phyloP scores from a whole-genome alignment of 2,888 invertebrate species.

The Spodoptera picta region DNA sequence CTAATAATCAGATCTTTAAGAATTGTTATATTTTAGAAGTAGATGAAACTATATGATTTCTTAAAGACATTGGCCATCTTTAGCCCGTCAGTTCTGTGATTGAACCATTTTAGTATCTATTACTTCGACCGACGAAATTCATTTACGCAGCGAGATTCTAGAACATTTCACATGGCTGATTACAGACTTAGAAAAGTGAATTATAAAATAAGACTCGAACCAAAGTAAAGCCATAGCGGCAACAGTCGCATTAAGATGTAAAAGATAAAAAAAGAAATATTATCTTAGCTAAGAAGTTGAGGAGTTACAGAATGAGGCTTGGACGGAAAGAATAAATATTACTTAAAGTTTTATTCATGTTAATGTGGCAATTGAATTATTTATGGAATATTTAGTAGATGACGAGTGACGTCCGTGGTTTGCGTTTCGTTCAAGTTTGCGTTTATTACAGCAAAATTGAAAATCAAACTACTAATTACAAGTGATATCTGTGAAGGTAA shows the following conservation, averaged over 20 bases:
- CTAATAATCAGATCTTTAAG: too few species aligned
- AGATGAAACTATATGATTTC: too few species aligned
- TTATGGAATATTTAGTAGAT: slow-evolving; percentile 17
- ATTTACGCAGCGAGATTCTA: too few species aligned
- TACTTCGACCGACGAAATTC: too few species aligned
- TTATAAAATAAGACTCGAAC: slow-evolving; percentile 11
- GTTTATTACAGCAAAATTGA: background rate
- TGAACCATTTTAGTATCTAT: too few species aligned
- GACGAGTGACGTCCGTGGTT: background rate
- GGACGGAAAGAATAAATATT: slow-evolving; percentile 49
- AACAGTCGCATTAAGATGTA: slow-evolving; percentile 18
- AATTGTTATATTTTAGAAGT: too few species aligned
- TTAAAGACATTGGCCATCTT: too few species aligned
- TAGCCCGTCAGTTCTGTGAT: too few species aligned
- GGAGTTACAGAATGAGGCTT: slow-evolving; percentile 44
- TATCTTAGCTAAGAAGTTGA: slow-evolving; percentile 27
- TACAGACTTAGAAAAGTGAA: slow-evolving; percentile 1
- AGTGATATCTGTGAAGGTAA: too few species aligned
- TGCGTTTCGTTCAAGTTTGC: background rate
- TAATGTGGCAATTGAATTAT: slow-evolving; percentile 47
- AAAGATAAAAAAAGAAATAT: slow-evolving; percentile 34
- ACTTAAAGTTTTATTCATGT: slow-evolving; percentile 59
- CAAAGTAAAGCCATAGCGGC: slow-evolving; percentile 5
- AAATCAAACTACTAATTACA: too few species aligned
- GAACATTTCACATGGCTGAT: too few species aligned